A percentile compares a stretch with the other conserved stretches of the same genome.
phyloP scores from a whole-genome alignment of 1,140 invertebrate genomes.

The Parasteatoda tepidariorum region DNA sequence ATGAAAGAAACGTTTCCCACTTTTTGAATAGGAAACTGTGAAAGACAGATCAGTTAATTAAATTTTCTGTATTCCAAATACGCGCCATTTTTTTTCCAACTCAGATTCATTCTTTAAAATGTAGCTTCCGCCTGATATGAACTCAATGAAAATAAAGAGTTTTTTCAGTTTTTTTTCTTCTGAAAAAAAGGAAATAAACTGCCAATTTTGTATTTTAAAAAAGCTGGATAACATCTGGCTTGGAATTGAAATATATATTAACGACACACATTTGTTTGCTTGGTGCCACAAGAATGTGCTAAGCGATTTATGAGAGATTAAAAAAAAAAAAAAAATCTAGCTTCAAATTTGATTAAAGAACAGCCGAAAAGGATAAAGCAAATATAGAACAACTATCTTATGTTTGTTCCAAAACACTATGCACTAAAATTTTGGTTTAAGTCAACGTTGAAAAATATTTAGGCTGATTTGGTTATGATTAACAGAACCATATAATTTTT shows the following conservation, averaged over 20 bases:
- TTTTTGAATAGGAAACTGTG: not conserved
- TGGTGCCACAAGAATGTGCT: no score
- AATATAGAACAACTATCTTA: no score
- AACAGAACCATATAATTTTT: no score
- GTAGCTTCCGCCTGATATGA: not conserved
- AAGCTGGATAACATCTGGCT: not conserved
- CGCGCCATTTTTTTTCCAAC: not conserved
- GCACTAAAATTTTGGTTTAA: no score
- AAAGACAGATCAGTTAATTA: not conserved
- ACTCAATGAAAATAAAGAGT: not conserved
- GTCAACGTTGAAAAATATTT: no score
- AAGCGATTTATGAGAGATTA: no score
- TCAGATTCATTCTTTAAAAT: not conserved
- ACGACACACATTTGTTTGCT: not conserved
- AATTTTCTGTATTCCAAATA: not conserved
- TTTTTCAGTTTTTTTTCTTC: not conserved
- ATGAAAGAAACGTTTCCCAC: not conserved
- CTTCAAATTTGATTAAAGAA: no score
- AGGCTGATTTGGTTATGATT: no score
- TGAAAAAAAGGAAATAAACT: not conserved
- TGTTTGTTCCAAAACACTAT: no score
- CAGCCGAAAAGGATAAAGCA: no score
- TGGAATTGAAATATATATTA: not conserved
- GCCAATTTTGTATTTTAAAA: not conserved
- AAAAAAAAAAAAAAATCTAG: no score